These are phyloP conservation scores for Harlomillsia oculata DNA, from an alignment of 1,140 invertebrate genomes.

Conservation along the genomic window DNA sequence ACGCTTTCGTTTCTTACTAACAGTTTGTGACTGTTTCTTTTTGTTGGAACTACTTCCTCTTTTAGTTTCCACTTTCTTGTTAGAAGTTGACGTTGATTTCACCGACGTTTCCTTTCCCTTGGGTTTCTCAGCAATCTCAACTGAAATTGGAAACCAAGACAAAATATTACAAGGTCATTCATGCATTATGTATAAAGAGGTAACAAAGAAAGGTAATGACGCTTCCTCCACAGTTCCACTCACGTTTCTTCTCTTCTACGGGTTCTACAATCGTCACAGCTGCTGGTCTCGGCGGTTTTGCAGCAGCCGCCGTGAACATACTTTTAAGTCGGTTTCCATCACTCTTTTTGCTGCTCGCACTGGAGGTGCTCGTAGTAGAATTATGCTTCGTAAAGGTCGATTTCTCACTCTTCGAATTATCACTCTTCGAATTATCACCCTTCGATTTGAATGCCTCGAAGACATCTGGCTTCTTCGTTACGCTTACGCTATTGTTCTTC, in stretches of 20 bases:
- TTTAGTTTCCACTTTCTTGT: not conserved
- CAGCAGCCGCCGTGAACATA: conserved; percentile 20
- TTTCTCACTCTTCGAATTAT: not conserved
- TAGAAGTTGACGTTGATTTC: not conserved
- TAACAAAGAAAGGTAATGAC: too few species aligned
- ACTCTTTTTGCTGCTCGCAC: not conserved
- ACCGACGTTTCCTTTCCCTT: not conserved
- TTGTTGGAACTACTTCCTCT: not conserved
- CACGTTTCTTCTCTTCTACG: not conserved
- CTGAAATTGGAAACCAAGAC: not conserved
- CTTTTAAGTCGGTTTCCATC: conserved; percentile 14
- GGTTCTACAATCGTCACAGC: too few species aligned
- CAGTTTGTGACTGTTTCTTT: not conserved
- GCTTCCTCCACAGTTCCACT: not conserved
- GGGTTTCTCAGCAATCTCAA: not conserved
- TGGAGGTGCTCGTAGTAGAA: not conserved
- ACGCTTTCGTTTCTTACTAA: conserved; percentile 11
- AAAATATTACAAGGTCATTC: not conserved
- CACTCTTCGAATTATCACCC: not conserved
- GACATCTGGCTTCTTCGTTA: not conserved
- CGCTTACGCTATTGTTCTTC: not conserved
- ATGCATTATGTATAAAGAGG: not conserved
- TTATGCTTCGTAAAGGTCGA: not conserved
- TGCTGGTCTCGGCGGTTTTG: not conserved
- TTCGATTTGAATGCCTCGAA: not conserved